These are phyloP conservation scores for Bubo scandiacus DNA, from an alignment of 2,113 vertebrate genomes.

Conservation along the genomic window DNA sequence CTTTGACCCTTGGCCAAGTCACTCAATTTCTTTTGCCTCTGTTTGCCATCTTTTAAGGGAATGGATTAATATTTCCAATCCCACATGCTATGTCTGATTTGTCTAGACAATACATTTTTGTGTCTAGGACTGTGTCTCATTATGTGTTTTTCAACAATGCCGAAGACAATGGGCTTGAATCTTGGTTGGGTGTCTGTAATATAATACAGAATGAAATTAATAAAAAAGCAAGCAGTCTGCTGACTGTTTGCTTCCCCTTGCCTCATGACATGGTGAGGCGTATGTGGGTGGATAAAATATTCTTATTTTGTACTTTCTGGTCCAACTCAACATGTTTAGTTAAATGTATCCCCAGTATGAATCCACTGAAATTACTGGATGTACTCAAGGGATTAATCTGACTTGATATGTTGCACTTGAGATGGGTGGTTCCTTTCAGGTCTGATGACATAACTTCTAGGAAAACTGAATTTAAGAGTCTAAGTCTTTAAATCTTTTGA, in stretches of 20 bases:
- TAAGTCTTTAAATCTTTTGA: background rate
- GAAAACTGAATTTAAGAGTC: background rate
- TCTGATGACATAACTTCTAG: conserved; percentile 36
- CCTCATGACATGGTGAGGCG: conserved; percentile 21
- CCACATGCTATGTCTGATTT: conserved; percentile 58
- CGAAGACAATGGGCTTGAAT: conserved; percentile 33
- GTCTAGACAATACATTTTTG: conserved; percentile 67
- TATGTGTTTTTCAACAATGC: conserved; percentile 49
- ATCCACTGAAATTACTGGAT: background rate
- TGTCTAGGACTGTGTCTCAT: conserved; percentile 56
- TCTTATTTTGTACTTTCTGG: conserved; percentile 31
- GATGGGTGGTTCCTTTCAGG: background rate
- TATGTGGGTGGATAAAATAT: conserved; percentile 45
- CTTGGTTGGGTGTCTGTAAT: conserved; percentile 54
- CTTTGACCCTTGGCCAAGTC: conserved; percentile 19
- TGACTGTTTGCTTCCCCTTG: conserved; percentile 33
- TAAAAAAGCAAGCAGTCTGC: conserved; percentile 34
- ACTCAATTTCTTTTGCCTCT: conserved; percentile 20
- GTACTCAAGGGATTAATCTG: conserved; percentile 3
- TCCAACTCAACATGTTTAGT: background rate
- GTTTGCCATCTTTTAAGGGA: conserved; percentile 43
- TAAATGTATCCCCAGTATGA: background rate
- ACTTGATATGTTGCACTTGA: background rate
- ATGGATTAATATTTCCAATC: conserved; percentile 32
- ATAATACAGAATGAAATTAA: conserved; percentile 41